A percentile compares a stretch with the other conserved stretches of the same genome.
These are phyloP conservation scores for Leptodirus hochenwartii DNA, from an alignment of 2,888 invertebrate genomes.

Conservation along the genomic window DNA sequence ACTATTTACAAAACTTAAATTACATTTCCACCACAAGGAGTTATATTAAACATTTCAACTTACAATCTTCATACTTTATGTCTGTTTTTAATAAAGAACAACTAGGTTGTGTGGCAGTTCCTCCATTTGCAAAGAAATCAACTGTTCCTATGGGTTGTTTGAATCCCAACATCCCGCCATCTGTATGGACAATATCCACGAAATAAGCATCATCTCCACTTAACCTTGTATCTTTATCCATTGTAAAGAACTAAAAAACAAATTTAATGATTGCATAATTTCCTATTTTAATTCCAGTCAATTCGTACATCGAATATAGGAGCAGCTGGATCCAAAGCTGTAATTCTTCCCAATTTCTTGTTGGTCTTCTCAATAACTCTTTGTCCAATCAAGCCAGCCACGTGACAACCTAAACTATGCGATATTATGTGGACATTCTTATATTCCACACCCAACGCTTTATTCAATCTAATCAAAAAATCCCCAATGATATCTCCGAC, in stretches of 20 bases:
- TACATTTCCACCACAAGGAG: constrained; percentile 2
- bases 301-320: constrained; percentile 30
- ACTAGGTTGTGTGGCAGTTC: constrained; percentile 32
- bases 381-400: constrained; percentile 19
- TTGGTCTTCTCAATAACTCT: constrained; percentile 14
- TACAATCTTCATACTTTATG: constrained; percentile 17
- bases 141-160: constrained; percentile 31
- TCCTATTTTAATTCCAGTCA: too few relatives aligned
- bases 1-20: constrained; percentile 11
- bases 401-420: constrained; percentile 21
- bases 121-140: constrained; percentile 40
- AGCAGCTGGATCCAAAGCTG: constrained; percentile 34
- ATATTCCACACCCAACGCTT: constrained; percentile 14
- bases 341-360: constrained; percentile 25
- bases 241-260: too few relatives aligned
- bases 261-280: too few relatives aligned
- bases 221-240: constrained; percentile 28
- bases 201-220: constrained; percentile 35
- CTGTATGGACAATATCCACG: constrained; percentile 42
- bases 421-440: constrained; percentile 15
- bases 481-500: constrained; percentile 18
- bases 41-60: too few relatives aligned
- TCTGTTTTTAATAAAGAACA: constrained; percentile 20
- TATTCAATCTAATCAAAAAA: constrained; percentile 17
- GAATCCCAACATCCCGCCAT: constrained; percentile 31